phyloP scores from a whole-genome alignment of 2,797 vertebrate genomes.

The Siniperca scherzeri region DNA sequence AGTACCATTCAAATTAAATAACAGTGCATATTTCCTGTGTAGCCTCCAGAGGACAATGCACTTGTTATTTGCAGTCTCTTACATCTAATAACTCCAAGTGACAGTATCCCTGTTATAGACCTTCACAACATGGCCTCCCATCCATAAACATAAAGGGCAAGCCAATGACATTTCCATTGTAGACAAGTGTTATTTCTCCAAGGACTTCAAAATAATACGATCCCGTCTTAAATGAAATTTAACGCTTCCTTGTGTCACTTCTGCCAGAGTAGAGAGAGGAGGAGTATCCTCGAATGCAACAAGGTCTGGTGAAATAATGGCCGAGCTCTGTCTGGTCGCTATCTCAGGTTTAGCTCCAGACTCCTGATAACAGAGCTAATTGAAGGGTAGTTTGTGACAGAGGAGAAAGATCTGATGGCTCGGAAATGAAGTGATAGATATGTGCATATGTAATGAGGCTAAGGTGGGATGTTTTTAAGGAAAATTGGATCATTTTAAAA shows the following conservation, averaged over 20 bases:
- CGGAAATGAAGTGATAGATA: conserved; percentile 56
- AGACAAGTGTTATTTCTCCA: conserved; percentile 75
- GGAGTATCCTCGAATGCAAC: conserved; percentile 36
- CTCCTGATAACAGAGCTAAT: conserved; percentile 69
- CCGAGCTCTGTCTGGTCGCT: conserved; percentile 18
- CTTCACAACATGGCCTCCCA: conserved; percentile 59
- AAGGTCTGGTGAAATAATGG: conserved; percentile 49
- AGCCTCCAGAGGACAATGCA: conserved; percentile 37
- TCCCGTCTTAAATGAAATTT: conserved; percentile 69
- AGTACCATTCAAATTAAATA: conserved; percentile 34
- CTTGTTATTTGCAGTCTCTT: conserved; percentile 59
- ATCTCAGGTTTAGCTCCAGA: conserved; percentile 65
- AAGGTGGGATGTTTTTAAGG: conserved; percentile 42
- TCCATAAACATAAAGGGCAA: conserved; percentile 78
- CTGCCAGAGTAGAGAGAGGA: conserved; percentile 42
- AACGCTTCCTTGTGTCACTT: conserved; percentile 56
- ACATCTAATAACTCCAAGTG: conserved; percentile 62
- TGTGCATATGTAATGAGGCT: conserved; percentile 62
- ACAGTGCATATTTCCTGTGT: conserved; percentile 23
- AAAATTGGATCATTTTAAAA: conserved; percentile 60
- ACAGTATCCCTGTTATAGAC: conserved; percentile 57
- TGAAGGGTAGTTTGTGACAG: conserved; percentile 53
- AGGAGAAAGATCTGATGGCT: conserved; percentile 41
- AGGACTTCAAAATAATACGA: conserved; percentile 71
- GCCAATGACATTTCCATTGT: conserved; percentile 70